Evolutionary conservation across 1,140 invertebrate genomes (phyloP), one percentile per base, ranked within the genome.

Genomic region (Berghia stephanieae): DNA sequence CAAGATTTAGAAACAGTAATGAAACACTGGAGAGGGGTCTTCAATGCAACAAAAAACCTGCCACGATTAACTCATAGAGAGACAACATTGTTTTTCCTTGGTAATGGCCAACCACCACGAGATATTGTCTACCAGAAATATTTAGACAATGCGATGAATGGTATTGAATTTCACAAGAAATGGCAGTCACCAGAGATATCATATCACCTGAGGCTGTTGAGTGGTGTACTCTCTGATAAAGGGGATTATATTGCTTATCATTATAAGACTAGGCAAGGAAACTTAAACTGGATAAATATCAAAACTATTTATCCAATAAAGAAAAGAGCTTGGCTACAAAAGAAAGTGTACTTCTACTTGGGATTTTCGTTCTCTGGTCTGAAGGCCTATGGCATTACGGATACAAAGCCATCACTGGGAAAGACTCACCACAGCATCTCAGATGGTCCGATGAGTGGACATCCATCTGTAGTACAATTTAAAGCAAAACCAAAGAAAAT

Each of bases 301-400:
- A 77, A 77, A 36, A 78, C 77, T 18, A 69, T 66, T 34, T 63
- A 75, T 38, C 79, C 79, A 10, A 80, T 80, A 34, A 55, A 67
- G 13, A 31, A 80, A 34, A 18, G 72, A 40, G 67, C 70, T 27
- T 27, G 78, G 72, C 75, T 77, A 77, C 75, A 75, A n/a, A 78
- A 80, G 72, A 71, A 38, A 0, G 78, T 80, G 27, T 69, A 43
- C 72, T 82, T 81, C 68, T 78, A 72, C 46, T 57, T 82, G 21
- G 81, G 81, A 27, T 82, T 82, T 55, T 75, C 77, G 27, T 82
- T 80, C 68, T 77, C 75, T 16, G 81, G 81, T 10, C 81, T 80
- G 27, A 81, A 79, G 57, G 81, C 81, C 27, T 82, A 73, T 76
- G 78, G 73, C 46, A 73, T 81, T n/a, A n/a, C n/a, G n/a, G n/a